Conservation (phyloP, 2,888 invertebrate genomes). For the Arrhopalites spinosus region DNA sequence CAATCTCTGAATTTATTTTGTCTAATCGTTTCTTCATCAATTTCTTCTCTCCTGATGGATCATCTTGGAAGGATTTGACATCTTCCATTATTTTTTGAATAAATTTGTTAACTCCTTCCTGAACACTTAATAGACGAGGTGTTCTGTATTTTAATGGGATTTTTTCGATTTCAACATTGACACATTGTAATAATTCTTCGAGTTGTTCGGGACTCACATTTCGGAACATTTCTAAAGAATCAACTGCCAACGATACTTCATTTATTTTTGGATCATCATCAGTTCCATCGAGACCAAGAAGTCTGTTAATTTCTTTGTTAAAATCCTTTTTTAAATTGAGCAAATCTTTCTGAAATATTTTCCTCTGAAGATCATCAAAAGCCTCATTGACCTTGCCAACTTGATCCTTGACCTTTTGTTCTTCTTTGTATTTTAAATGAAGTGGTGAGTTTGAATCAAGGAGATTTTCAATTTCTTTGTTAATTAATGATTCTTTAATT, state of each 20-base stretch:
- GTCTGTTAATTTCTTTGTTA: neutral
- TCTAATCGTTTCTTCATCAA: neutral
- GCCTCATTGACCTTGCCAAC: neutral
- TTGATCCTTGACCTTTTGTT: neutral
- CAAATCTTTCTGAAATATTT: neutral
- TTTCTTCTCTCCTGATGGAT: neutral
- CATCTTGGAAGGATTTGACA: neutral
- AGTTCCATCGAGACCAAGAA: neutral
- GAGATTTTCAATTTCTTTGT: slow-evolving; percentile 4
- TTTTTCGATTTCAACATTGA: neutral
- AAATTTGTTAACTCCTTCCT: neutral
- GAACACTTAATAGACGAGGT: neutral
- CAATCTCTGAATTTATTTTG: neutral
- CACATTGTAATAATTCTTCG: neutral
- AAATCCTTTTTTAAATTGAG: neutral
- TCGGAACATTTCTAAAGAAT: neutral
- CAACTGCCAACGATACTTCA: neutral
- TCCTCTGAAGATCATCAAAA: neutral
- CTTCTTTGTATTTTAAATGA: neutral
- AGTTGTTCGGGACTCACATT: neutral
- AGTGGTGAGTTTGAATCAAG: neutral
- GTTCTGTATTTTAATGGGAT: neutral
- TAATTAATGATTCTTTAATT: neutral
- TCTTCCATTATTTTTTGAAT: neutral
- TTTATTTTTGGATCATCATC: neutral